A percentile compares a stretch with the other conserved stretches of the same genome.
Evolutionary conservation across 2,888 invertebrate genomes (phyloP).

Genomic region (Merodon equestris): DNA sequence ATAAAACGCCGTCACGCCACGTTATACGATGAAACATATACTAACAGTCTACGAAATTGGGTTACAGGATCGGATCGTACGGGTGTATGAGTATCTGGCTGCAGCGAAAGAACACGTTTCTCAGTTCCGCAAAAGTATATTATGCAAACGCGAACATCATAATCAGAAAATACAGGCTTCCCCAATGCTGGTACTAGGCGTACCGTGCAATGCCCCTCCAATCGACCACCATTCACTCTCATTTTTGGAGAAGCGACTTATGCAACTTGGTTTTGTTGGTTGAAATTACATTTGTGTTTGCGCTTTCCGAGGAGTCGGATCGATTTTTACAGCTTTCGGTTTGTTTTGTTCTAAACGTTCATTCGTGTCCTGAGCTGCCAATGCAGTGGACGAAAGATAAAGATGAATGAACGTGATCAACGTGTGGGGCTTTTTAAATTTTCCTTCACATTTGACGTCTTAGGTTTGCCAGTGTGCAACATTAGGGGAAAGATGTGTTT

Average conservation of each 20-base stretch:
- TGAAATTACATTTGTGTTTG: not conserved
- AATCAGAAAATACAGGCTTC: constrained; percentile 13
- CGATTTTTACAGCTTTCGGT: no score
- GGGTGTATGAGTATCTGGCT: no score
- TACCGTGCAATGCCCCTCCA: no score
- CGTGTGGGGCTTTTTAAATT: constrained; percentile 33
- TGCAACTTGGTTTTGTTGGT: constrained; percentile 25
- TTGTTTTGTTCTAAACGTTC: constrained; percentile 27
- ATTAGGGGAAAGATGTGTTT: constrained; percentile 22
- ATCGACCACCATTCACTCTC: constrained; percentile 14
- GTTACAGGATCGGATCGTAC: not conserved
- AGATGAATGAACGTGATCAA: constrained; percentile 42
- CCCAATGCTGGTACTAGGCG: no score
- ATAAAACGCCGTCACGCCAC: constrained; percentile 17
- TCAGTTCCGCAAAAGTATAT: constrained; percentile 26
- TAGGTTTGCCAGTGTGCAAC: not conserved
- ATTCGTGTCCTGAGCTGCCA: not conserved
- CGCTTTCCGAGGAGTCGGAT: no score
- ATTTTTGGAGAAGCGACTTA: constrained; percentile 7
- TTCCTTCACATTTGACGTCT: not conserved
- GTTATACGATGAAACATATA: not conserved
- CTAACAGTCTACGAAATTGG: constrained; percentile 4
- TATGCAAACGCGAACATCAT: constrained; percentile 44
- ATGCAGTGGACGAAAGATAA: constrained; percentile 1
- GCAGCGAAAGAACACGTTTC: constrained; percentile 22